These are phyloP conservation scores for Atherinomorus stipes DNA, from an alignment of 2,113 vertebrate genomes.

Conservation along the genomic window DNA sequence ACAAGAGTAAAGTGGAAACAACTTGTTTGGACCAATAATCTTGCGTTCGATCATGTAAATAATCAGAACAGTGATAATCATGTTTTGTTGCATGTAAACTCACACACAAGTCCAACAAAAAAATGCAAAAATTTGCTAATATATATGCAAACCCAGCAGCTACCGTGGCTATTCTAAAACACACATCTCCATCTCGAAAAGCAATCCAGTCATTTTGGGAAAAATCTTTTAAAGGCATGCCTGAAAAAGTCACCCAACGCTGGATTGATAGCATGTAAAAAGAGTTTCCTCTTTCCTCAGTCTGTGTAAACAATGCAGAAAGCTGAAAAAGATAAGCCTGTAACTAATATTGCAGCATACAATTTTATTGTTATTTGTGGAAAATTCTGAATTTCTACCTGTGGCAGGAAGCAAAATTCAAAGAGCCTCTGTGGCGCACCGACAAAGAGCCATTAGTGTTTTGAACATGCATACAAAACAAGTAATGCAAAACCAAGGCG, in stretches of 20 bases:
- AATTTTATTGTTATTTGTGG: conserved; percentile 57
- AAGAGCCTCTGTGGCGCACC: conserved; percentile 38
- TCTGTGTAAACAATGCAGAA: conserved; percentile 45
- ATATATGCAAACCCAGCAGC: neutral
- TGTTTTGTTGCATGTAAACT: neutral
- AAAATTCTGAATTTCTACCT: conserved; percentile 55
- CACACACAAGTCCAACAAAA: neutral
- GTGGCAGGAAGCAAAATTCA: conserved; percentile 58
- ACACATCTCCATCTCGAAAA: conserved; percentile 22
- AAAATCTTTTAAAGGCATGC: conserved; percentile 20
- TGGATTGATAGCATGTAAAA: conserved; percentile 19
- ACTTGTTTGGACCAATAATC: neutral
- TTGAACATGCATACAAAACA: conserved; percentile 44
- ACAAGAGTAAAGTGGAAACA: neutral
- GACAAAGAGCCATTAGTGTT: conserved; percentile 62
- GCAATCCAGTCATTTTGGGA: conserved; percentile 8
- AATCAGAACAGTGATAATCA: neutral
- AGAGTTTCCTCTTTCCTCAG: conserved; percentile 22
- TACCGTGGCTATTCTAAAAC: conserved; percentile 7
- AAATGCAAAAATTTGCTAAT: conserved; percentile 2
- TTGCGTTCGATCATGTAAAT: neutral
- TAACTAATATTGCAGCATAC: conserved; percentile 54
- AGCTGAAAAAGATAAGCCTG: conserved; percentile 49
- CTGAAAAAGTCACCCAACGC: conserved; percentile 30
- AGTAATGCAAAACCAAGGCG: conserved; percentile 38